Base-by-base conservation (phyloP, 2,888 invertebrate species). In the Pyrochroa serraticornis region DNA sequence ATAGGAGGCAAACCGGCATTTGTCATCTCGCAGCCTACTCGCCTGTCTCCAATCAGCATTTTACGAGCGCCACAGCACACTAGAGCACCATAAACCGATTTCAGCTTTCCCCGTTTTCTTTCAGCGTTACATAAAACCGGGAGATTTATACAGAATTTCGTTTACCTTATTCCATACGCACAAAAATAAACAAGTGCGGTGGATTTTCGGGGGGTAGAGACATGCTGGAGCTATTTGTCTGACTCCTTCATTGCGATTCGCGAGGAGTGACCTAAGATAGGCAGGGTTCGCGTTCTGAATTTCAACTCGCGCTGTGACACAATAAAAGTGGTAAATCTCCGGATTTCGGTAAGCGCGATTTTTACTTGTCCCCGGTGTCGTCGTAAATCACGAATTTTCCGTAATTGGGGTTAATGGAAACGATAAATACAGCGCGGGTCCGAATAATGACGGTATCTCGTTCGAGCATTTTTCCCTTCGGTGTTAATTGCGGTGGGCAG, bases 11-110 rank as follows among this genome's bases (percentile, higher is more conserved):
- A 57, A 64, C 57, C 57, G 42, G 46, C 55, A 59, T 59, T 74
- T 75, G 71, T 75, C 75, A 75, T 74, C 68, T 67, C 69, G 44
- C 63, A 65, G 70, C 70, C 65, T 70, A 73, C 69, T 66, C 69
- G 67, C 63, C 71, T 70, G 75, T 74, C 75, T 71, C 74, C 76
- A 76, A 76, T 76, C 76, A 76, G 72, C 75, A 72, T 76, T 76
- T 76, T 76, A 76, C 75, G 76, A 75, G 70, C 71, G 64, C 61
- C 73, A 75, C 74, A 69, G 70, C 74, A 71, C 76, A 69, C 76
- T 57, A 63, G 75, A 73, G 75, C 69, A 68, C 71, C 70, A 71
- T 76, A 76, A 76, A 76, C 71, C 76, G 73, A 75, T 76, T 75
- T 67, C 68, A 62, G 58, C 65, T 65, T 64, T 59, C 62, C n/a